Base-by-base conservation (phyloP, 2,888 invertebrate species). In the Plebejus anna region DNA sequence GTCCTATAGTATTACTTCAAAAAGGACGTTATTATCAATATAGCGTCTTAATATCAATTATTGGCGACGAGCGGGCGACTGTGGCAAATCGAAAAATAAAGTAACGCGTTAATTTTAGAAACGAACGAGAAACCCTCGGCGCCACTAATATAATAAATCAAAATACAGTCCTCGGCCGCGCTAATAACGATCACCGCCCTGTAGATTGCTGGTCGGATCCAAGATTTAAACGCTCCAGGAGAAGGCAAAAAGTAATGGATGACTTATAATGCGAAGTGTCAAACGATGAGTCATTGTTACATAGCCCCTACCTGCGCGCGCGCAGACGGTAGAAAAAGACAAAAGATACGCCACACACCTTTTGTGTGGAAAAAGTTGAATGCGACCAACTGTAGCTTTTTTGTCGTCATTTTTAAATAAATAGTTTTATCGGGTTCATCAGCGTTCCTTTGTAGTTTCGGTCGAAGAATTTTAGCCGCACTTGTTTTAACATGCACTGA, bases 71-170 rank as follows among this genome's bases (percentile, higher is more conserved):
- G 77, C 79, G 77, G 76, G 75, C 75, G 77, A 76, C 75, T 78
- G 78, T 79, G 77, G 79, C 80, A 80, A 79, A 81, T 81, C 81
- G 79, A 81, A 82, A 79, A 80, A 79, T 79, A 82, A 83, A 84
- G 84, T 84, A 79, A 84, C 81, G 81, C 79, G 81, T 83, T 85
- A 84, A 85, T 84, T 84, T 84, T 81, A 83, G 82, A 82, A 79
- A 79, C 81, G 82, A 83, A 86, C 84, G 83, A 84, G 84, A 83
- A 85, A 82, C 80, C 82, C 81, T 78, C 83, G 88, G 87, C 88
- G 88, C 88, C 89, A 86, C 81, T 82, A 82, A 79, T 80, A 83
- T 81, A 81, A 87, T 88, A 88, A 87, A 88, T 88, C 87, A 88
- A 84, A 77, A 76, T 78, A 78, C 78, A 73, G 75, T 70, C 78